A percentile compares a stretch with the other conserved stretches of the same genome.
Evolutionary conservation across 2,113 vertebrate species (phyloP).

Genomic region (Charina bottae): DNA sequence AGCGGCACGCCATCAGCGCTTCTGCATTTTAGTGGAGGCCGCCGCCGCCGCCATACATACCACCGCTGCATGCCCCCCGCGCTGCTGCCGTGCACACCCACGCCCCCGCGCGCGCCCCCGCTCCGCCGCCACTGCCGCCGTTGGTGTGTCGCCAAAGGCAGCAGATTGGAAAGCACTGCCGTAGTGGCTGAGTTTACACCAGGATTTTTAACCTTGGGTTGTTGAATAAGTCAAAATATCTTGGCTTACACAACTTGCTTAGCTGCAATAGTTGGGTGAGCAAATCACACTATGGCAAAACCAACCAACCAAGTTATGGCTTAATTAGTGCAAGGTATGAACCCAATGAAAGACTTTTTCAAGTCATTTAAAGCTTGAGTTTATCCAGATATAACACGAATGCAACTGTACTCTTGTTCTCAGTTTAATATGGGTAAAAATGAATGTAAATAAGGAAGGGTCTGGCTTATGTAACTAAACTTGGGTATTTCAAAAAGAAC

Average conservation of each 20-base stretch:
- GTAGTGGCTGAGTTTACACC: background rate
- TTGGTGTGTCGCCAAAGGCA: no score
- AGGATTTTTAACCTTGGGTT: background rate
- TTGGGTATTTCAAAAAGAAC: background rate
- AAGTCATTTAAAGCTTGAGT: background rate
- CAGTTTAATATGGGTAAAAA: background rate
- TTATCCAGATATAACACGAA: background rate
- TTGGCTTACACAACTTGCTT: background rate
- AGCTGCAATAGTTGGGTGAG: background rate
- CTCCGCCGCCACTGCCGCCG: no score
- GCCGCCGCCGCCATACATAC: no score
- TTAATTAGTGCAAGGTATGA: background rate
- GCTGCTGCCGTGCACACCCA: no score
- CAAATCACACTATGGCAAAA: background rate
- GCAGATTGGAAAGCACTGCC: no score
- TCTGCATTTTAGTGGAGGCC: no score
- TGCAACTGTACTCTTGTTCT: background rate
- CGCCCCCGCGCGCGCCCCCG: no score
- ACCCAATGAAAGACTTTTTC: background rate
- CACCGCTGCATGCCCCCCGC: no score
- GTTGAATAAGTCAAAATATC: background rate
- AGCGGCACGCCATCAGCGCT: no score
- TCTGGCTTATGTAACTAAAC: background rate
- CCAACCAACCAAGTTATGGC: background rate
- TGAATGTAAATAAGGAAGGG: background rate